These are phyloP conservation scores for Sebastes fasciatus DNA, from an alignment of 2,113 vertebrate species.

Conservation along the genomic window DNA sequence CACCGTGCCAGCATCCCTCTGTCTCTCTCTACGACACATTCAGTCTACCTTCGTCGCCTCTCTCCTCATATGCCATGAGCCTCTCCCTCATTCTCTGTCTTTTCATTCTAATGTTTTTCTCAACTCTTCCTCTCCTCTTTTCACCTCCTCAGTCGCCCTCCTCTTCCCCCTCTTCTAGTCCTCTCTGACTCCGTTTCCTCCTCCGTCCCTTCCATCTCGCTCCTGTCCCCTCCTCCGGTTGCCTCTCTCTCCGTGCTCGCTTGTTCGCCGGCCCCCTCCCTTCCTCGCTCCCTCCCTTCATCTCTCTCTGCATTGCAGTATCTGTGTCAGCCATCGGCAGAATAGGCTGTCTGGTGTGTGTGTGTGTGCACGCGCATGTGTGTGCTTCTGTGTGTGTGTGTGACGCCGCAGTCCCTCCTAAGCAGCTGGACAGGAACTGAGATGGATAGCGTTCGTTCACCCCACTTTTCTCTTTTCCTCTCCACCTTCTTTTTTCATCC, in stretches of 20 bases:
- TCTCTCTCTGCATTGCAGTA: conserved; percentile 82
- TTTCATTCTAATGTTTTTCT: not conserved
- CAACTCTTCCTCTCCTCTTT: conserved; percentile 11
- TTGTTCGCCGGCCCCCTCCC: conserved; percentile 25
- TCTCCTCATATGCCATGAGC: not conserved
- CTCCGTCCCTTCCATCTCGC: conserved; percentile 2
- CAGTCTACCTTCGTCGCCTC: not conserved
- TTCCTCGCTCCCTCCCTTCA: conserved; percentile 19
- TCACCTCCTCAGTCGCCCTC: conserved; percentile 1
- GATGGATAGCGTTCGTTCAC: conserved; percentile 52
- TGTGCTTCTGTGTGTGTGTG: conserved; percentile 22
- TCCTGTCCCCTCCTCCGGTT: conserved; percentile 12
- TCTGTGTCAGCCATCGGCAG: conserved; percentile 81
- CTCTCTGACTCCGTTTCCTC: not conserved
- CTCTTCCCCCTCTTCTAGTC: not conserved
- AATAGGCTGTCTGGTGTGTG: conserved; percentile 52
- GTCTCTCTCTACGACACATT: not conserved
- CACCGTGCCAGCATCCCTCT: not conserved
- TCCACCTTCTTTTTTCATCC: not conserved
- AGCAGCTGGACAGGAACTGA: conserved; percentile 74
- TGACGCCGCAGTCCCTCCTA: conserved; percentile 63
- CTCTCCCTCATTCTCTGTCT: conserved; percentile 3
- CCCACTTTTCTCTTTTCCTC: conserved; percentile 13
- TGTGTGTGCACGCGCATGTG: conserved; percentile 47
- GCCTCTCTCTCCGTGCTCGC: conserved; percentile 4